Evolutionary conservation across 1,140 invertebrate species (phyloP), one percentile per base, ranked within the genome.

Genomic region (Drosophila equinoxialis): DNA sequence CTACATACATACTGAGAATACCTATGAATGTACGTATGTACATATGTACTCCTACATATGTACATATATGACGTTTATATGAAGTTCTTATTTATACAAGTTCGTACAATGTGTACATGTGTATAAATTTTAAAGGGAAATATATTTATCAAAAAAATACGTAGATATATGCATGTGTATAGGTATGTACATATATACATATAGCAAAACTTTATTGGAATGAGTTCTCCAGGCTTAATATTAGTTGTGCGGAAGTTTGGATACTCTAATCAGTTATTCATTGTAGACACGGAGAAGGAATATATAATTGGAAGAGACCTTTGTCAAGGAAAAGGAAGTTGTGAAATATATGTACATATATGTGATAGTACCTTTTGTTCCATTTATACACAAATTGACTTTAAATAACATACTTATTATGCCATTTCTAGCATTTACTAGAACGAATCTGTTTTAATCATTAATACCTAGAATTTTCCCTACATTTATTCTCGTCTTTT

Each of bases 151-250:
- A 20, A 51, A 51, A 48, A 48, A 48, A 64, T 41, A 64, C 48
- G 61, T 64, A 48, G 48, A 64, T 64, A 48, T 48, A 48, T 17
- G 8, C 17, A 51, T 64, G 42, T 64, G 42, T 48, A 64, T 64
- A 35, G 33, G 61, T 23, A 51, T 63, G 6, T 8, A 30, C 30
- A 26, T 26, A 26, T 4, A 26, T 26, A 26, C 26, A 6, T 30
- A 30, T 30, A 30, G 30, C 30, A 51, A 65, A 35, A 55, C 17
- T 37, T 23, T 51, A 51, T 51, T 51, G 8, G 2, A 17, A 48
- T 20, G 17, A 48, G 45, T 48, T 48, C 26, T 26, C 17, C 45
- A 51, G 45, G 45, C 45, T 30, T 51, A 23, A 23, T 51, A 10
- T 11, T 7, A 51, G 17, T 23, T 10, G 2, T 23, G 7, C 45